phyloP scores from a whole-genome alignment of 2,888 invertebrate genomes.

The Eulithis testata region DNA sequence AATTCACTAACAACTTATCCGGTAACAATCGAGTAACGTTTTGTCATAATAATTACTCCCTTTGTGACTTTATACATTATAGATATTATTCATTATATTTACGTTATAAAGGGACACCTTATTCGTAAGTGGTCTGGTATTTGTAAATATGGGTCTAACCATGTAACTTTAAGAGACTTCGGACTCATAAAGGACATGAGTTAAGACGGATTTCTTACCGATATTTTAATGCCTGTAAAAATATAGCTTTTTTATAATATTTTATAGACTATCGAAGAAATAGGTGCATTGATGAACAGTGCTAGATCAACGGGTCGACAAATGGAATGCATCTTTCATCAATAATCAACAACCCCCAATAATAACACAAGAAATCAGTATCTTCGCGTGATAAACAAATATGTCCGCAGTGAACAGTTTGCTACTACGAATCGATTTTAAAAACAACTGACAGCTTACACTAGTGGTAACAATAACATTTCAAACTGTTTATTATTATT shows the following conservation, averaged over 20 bases:
- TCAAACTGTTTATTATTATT: slow-evolving; percentile 57
- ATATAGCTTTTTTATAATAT: slow-evolving; percentile 60
- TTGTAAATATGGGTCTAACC: slow-evolving; percentile 58
- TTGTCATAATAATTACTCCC: slow-evolving; percentile 74
- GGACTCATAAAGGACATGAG: slow-evolving; percentile 47
- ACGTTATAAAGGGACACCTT: slow-evolving; percentile 59
- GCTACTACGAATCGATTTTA: slow-evolving; percentile 56
- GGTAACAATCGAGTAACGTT: slow-evolving; percentile 81
- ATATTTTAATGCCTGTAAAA: slow-evolving; percentile 67
- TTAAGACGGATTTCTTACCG: slow-evolving; percentile 57
- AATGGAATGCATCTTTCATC: slow-evolving; percentile 81
- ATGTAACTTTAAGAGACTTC: slow-evolving; percentile 27
- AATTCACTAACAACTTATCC: slow-evolving; percentile 75
- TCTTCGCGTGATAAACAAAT: slow-evolving; percentile 60
- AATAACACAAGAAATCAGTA: slow-evolving; percentile 65
- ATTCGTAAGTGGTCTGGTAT: slow-evolving; percentile 64
- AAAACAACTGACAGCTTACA: slow-evolving; percentile 76
- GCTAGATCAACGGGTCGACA: slow-evolving; percentile 70
- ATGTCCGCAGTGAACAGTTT: slow-evolving; percentile 55
- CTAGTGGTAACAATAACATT: slow-evolving; percentile 83
- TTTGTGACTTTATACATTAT: slow-evolving; percentile 71
- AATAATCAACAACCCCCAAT: slow-evolving; percentile 67
- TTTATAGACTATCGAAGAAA: slow-evolving; percentile 64
- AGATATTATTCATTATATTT: slow-evolving; percentile 53
- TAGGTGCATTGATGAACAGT: slow-evolving; percentile 79